Conservation (phyloP, 2,888 invertebrate genomes). For the Agonopterix alstromeriana region DNA sequence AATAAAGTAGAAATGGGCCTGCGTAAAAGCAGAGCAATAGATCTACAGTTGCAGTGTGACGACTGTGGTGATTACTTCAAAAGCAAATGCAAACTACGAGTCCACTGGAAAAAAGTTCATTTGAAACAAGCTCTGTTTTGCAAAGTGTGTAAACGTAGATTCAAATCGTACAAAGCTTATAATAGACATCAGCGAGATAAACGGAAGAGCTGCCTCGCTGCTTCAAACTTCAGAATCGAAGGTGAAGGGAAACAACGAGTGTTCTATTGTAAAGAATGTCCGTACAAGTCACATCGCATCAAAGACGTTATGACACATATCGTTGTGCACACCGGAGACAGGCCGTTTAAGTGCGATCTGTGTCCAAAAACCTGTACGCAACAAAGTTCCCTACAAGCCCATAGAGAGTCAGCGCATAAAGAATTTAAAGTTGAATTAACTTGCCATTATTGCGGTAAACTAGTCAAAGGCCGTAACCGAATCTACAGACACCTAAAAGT, state of each 20-base stretch:
- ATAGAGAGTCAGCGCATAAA: constrained; percentile 42
- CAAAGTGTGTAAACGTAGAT: constrained; percentile 25
- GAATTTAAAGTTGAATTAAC: constrained; percentile 34
- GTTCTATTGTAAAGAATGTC: constrained; percentile 42
- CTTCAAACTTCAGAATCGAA: constrained; percentile 27
- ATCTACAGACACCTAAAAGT: constrained; percentile 40
- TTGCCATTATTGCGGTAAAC: constrained; percentile 54
- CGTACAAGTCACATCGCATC: constrained; percentile 33
- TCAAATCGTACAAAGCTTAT: constrained; percentile 36
- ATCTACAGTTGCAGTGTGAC: constrained; percentile 36
- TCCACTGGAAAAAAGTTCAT: constrained; percentile 35
- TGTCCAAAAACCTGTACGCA: constrained; percentile 46
- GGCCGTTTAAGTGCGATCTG: constrained; percentile 40
- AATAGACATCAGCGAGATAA: constrained; percentile 28
- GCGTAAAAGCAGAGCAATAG: constrained; percentile 23
- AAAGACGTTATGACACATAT: constrained; percentile 44
- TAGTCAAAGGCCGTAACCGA: constrained; percentile 34
- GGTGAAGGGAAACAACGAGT: constrained; percentile 36
- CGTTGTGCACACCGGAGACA: constrained; percentile 42
- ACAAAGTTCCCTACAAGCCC: constrained; percentile 36
- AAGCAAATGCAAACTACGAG: constrained; percentile 35
- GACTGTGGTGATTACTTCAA: constrained; percentile 32
- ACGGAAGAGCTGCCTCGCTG: constrained; percentile 22
- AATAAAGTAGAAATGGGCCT: constrained; percentile 3
- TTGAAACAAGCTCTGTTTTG: constrained; percentile 22